These are phyloP conservation scores for Xylophagus ater DNA, from an alignment of 2,888 invertebrate genomes.

Conservation along the genomic window DNA sequence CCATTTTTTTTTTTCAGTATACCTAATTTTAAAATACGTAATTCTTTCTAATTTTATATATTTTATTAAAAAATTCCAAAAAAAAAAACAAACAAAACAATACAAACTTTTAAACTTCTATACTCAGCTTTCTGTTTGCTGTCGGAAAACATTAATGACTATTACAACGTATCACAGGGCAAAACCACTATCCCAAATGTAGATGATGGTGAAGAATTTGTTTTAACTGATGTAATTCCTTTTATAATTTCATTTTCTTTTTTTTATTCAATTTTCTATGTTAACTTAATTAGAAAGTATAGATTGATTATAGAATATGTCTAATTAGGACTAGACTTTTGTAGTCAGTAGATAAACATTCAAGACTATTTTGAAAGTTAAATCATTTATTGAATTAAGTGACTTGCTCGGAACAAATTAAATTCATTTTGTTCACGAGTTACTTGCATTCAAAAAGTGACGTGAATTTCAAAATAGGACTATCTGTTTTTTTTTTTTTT, in stretches of 20 bases:
- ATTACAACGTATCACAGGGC: constrained; percentile 89
- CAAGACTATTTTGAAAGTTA: too few species aligned
- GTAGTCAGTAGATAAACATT: too few species aligned
- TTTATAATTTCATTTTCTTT: constrained; percentile 10
- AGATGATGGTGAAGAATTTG: constrained; percentile 85
- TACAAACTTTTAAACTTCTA: neutral
- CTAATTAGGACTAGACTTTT: too few species aligned
- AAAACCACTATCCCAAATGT: constrained; percentile 84
- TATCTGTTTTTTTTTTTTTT: too few species aligned
- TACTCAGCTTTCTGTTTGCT: constrained; percentile 49
- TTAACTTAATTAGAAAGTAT: too few species aligned
- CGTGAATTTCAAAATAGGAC: too few species aligned
- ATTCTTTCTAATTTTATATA: too few species aligned
- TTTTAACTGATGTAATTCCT: constrained; percentile 63
- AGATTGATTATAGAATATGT: too few species aligned
- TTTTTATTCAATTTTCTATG: neutral
- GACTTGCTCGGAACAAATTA: too few species aligned
- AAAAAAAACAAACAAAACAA: neutral
- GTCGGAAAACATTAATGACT: constrained; percentile 70
- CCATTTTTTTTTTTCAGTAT: neutral
- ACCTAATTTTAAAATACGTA: neutral
- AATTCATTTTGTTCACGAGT: too few species aligned
- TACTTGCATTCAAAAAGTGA: too few species aligned
- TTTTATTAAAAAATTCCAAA: neutral
- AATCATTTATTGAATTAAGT: too few species aligned